Percentiles rank a stretch among this genome's conserved stretches.
phyloP scores from a whole-genome alignment of 2,888 invertebrate genomes.

The Phortica okadai region DNA sequence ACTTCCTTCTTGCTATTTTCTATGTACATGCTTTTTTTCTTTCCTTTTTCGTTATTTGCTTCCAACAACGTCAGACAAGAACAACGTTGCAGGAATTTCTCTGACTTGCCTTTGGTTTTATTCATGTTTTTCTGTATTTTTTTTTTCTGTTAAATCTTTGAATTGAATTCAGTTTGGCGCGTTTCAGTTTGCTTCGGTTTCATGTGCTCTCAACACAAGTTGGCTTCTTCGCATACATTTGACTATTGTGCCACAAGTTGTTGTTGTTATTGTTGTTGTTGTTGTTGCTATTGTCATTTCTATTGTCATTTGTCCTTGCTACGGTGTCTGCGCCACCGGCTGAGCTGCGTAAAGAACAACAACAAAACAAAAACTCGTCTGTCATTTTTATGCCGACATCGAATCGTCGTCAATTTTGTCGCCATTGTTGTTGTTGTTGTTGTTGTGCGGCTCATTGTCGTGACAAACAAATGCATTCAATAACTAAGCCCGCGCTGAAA shows the following conservation, averaged over 20 bases:
- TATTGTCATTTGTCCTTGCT: slow-evolving; percentile 13
- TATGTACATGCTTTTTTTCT: background rate
- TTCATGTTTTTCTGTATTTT: slow-evolving; percentile 39
- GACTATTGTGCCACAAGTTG: slow-evolving; percentile 38
- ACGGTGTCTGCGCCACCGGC: background rate
- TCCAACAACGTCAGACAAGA: background rate
- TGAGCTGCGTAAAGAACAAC: background rate
- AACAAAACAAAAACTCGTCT: slow-evolving; percentile 2
- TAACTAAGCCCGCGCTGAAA: slow-evolving; percentile 1
- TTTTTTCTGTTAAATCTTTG: slow-evolving; percentile 52
- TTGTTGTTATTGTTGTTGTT: slow-evolving; percentile 40
- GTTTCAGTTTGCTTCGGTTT: background rate
- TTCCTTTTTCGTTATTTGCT: slow-evolving; percentile 48
- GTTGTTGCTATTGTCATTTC: slow-evolving; percentile 2
- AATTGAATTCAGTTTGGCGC: slow-evolving; percentile 9
- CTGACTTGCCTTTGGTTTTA: slow-evolving; percentile 45
- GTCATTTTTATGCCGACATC: slow-evolving; percentile 17
- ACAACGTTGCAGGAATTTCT: slow-evolving; percentile 11
- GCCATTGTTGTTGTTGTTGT: no score
- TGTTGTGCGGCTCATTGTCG: background rate
- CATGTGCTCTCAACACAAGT: background rate
- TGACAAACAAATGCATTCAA: slow-evolving; percentile 25
- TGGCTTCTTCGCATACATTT: slow-evolving; percentile 8
- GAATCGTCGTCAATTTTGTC: slow-evolving; percentile 10
- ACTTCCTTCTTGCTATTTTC: no score